Conservation (phyloP, 2,113 vertebrate species). For the Cebus imitator region DNA sequence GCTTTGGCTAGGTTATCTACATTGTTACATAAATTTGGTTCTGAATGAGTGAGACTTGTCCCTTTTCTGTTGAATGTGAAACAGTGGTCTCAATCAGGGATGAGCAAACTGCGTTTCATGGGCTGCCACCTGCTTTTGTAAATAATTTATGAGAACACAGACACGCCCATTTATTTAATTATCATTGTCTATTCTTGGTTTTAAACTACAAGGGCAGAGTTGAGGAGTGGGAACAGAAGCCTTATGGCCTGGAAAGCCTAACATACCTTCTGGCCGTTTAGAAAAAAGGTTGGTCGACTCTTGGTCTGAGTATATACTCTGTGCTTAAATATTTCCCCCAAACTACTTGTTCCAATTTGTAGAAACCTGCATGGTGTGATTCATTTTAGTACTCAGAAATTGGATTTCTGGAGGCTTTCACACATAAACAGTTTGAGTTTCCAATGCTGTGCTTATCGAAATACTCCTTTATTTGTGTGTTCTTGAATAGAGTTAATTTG, state of each 20-base stretch:
- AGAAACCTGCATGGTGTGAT: not conserved
- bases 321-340: conserved; percentile 2
- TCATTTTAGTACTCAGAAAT: not conserved
- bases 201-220: not conserved
- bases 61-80: not conserved
- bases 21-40: not conserved
- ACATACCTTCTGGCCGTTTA: not conserved
- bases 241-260: not conserved
- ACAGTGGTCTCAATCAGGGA: not conserved
- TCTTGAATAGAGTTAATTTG: not conserved
- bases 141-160: not conserved
- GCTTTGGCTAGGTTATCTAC: not conserved
- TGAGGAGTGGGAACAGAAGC: not conserved
- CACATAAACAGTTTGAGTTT: not conserved
- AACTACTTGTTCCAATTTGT: not conserved
- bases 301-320: not conserved
- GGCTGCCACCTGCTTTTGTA: not conserved
- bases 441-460: not conserved
- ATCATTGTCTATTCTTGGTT: not conserved
- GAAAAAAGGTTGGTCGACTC: not conserved
- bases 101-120: not conserved
- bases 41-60: not conserved
- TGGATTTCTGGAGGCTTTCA: not conserved
- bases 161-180: not conserved
- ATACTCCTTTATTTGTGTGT: not conserved